A percentile compares a stretch with the other conserved stretches of the same genome.
Evolutionary conservation across 2,797 vertebrate genomes (phyloP).

Genomic region (Pantherophis vulpinus): DNA sequence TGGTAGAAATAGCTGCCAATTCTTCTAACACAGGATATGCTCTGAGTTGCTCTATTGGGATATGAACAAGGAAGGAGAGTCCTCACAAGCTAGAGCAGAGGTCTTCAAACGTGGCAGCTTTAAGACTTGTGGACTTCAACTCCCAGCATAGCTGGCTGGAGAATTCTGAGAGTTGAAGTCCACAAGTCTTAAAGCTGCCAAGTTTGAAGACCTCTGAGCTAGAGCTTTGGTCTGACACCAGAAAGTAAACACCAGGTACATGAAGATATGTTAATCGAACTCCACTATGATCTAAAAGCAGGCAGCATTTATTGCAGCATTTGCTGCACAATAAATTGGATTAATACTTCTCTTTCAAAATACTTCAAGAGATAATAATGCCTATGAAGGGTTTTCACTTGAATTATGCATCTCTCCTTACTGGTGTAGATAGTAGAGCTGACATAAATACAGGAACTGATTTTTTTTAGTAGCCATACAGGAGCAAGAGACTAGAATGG

Average conservation of each 20-base stretch:
- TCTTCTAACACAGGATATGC: not conserved
- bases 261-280: not conserved
- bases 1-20: not conserved
- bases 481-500: not conserved
- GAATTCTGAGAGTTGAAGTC: no score
- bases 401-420: not conserved
- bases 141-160: no score
- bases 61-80: not conserved
- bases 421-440: not conserved
- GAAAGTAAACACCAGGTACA: not conserved
- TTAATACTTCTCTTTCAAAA: not conserved
- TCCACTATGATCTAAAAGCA: not conserved
- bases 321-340: not conserved
- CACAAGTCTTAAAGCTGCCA: no score
- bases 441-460: not conserved
- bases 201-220: not conserved
- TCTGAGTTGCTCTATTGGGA: not conserved
- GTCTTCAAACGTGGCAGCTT: no score
- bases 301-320: not conserved
- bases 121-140: no score
- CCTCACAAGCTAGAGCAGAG: not conserved
- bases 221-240: not conserved
- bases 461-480: not conserved
- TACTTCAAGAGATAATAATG: not conserved
- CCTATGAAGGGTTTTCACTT: not conserved